These are phyloP conservation scores for Lacerta bilineata DNA, from an alignment of 2,797 vertebrate genomes.

Conservation along the genomic window DNA sequence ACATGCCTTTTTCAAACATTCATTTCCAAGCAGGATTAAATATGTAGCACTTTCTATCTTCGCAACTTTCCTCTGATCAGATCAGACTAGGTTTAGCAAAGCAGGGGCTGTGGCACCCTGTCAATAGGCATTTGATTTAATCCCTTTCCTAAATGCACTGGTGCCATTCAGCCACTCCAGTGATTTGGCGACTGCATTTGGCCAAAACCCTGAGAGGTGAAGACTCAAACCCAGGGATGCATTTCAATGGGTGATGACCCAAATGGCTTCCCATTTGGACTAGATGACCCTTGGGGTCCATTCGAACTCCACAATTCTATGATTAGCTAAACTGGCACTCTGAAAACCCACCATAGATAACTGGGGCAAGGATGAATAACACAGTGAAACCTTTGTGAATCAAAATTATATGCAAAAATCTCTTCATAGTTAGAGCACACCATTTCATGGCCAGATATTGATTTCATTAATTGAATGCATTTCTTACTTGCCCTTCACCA, in stretches of 20 bases:
- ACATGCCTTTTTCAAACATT: neutral
- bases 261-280: neutral
- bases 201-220: neutral
- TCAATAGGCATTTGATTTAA: neutral
- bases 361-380: neutral
- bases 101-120: neutral
- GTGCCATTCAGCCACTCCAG: neutral
- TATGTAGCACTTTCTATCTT: neutral
- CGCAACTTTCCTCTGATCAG: constrained; percentile 24
- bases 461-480: no score
- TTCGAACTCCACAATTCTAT: no score
- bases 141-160: constrained; percentile 17
- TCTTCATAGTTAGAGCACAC: no score
- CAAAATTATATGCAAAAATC: no score
- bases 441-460: no score
- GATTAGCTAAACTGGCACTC: no score
- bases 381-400: neutral
- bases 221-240: no score
- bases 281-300: no score
- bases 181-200: neutral
- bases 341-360: neutral
- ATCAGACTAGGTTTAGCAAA: constrained; percentile 32
- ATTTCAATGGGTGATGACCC: neutral
- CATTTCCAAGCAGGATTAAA: neutral
- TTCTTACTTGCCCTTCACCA: no score